These are phyloP conservation scores for Pollachius pollachius DNA, from an alignment of 2,113 vertebrate species.

Conservation along the genomic window DNA sequence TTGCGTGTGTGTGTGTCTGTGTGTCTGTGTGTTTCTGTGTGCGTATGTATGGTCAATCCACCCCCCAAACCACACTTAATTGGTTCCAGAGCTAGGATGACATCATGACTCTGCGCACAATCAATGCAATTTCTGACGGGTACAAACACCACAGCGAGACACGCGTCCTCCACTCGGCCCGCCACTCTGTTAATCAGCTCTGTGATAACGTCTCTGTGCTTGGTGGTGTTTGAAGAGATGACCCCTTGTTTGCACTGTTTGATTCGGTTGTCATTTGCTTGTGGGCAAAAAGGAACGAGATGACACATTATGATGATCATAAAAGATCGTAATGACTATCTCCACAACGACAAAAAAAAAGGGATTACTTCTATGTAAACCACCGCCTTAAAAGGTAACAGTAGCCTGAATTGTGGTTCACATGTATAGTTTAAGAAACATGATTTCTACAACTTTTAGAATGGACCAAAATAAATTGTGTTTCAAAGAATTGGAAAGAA, in stretches of 20 bases:
- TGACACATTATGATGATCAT: too few species aligned
- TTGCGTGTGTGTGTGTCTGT: not conserved
- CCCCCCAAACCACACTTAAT: constrained; percentile 47
- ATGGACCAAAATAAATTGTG: too few species aligned
- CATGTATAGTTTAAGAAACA: too few species aligned
- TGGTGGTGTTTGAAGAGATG: not conserved
- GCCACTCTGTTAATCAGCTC: not conserved
- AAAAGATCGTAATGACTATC: too few species aligned
- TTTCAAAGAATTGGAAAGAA: too few species aligned
- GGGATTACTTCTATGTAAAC: too few species aligned
- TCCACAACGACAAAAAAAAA: too few species aligned
- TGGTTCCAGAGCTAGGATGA: constrained; percentile 57
- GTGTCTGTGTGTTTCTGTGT: constrained; percentile 8
- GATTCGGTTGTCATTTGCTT: constrained; percentile 7
- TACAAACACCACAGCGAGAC: not conserved
- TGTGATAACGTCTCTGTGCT: not conserved
- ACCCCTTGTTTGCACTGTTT: not conserved
- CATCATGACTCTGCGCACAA: constrained; percentile 43
- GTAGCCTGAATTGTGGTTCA: too few species aligned
- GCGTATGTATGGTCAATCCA: too few species aligned
- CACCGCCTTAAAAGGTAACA: too few species aligned
- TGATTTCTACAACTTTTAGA: too few species aligned
- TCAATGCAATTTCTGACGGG: constrained; percentile 35
- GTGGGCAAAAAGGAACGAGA: not conserved
- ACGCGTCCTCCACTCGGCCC: not conserved